Percentiles rank a stretch among this genome's conserved stretches.
These are phyloP conservation scores for Saccostrea cuccullata DNA, from an alignment of 1,140 invertebrate species.

Conservation along the genomic window DNA sequence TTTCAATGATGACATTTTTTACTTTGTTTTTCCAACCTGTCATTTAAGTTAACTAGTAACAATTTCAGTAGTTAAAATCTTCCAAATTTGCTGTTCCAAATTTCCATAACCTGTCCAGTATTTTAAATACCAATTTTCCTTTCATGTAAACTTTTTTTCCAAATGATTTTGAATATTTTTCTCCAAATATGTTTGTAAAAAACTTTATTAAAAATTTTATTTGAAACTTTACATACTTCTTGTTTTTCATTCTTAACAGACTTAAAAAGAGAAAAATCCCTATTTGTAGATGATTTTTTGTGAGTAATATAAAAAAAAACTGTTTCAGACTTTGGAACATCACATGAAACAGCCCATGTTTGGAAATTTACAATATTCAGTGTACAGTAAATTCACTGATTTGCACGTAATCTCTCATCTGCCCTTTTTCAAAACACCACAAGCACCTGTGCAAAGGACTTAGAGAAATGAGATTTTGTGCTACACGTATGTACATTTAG, in stretches of 20 bases:
- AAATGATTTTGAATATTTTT: too few relatives aligned
- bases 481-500: neutral
- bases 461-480: neutral
- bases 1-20: neutral
- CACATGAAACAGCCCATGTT: neutral
- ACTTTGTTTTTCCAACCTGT: neutral
- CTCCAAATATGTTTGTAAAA: too few relatives aligned
- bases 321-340: neutral
- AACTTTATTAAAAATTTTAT: too few relatives aligned
- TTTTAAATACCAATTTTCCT: too few relatives aligned
- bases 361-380: neutral
- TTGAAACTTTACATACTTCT: too few relatives aligned
- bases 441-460: neutral
- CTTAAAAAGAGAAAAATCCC: too few relatives aligned
- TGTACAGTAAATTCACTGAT: neutral
- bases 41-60: neutral
- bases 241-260: too few relatives aligned
- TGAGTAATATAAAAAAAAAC: too few relatives aligned
- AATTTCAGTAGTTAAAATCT: neutral
- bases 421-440: too few relatives aligned
- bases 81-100: neutral
- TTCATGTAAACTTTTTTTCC: too few relatives aligned
- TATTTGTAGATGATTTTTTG: too few relatives aligned
- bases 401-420: neutral
- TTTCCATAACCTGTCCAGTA: too few relatives aligned